Percentiles rank a stretch among this genome's conserved stretches.
phyloP scores from a whole-genome alignment of 1,140 invertebrate genomes.

The Mactra quadrangularis region DNA sequence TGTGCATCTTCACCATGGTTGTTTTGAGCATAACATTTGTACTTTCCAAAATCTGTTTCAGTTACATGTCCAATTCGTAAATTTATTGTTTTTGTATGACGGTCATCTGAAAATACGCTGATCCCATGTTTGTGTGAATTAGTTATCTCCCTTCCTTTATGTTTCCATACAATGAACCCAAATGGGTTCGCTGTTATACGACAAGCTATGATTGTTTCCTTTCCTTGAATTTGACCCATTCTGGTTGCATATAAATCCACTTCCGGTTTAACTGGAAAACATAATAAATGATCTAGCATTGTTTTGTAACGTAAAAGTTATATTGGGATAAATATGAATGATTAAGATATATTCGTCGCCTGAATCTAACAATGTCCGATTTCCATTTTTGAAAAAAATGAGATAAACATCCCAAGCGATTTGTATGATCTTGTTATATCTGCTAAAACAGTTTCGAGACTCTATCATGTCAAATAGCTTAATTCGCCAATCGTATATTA shows the following conservation, averaged over 20 bases:
- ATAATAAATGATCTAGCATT: too few species aligned
- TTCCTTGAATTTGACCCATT: conserved; percentile 74
- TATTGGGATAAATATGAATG: too few species aligned
- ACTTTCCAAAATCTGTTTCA: conserved; percentile 92
- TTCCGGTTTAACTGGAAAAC: conserved; percentile 78
- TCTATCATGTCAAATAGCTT: too few species aligned
- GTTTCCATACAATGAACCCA: conserved; percentile 93
- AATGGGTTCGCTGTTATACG: conserved; percentile 95
- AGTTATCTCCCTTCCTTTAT: conserved; percentile 86
- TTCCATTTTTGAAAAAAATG: too few species aligned
- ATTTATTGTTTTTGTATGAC: conserved; percentile 93
- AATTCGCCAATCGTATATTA: too few species aligned
- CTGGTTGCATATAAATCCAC: conserved; percentile 68
- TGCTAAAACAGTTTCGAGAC: too few species aligned
- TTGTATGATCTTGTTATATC: too few species aligned
- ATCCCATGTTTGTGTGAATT: conserved; percentile 85
- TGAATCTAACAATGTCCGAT: too few species aligned
- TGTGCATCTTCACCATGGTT: conserved; percentile 93
- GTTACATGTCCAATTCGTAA: conserved; percentile 91
- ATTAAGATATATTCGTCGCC: too few species aligned
- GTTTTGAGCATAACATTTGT: conserved; percentile 95
- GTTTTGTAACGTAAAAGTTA: too few species aligned
- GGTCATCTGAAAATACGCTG: conserved; percentile 88
- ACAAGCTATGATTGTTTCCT: conserved; percentile 89
- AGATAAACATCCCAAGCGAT: too few species aligned